Percentiles rank a stretch among this genome's conserved stretches.
These are phyloP conservation scores for Brachionus paranguensis DNA, from an alignment of 1,140 invertebrate species.

Conservation along the genomic window DNA sequence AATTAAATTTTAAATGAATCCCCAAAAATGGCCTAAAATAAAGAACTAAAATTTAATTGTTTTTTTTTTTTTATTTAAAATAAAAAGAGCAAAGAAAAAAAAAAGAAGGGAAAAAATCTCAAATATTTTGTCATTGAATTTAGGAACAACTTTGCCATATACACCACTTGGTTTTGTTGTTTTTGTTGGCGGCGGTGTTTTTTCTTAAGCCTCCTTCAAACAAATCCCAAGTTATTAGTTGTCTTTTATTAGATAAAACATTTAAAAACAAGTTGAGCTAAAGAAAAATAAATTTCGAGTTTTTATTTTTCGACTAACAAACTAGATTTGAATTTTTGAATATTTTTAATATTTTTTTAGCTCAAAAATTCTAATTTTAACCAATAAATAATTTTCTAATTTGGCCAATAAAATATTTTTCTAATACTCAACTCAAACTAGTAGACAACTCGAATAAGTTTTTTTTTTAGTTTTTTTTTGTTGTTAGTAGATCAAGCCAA, in stretches of 20 bases:
- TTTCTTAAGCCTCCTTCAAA: not conserved
- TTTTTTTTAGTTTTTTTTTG: not conserved
- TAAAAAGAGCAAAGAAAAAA: no score
- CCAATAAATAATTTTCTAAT: not conserved
- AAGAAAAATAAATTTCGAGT: not conserved
- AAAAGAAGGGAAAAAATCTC: not conserved
- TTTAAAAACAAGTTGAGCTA: slow-evolving; percentile 24
- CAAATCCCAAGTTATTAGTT: slow-evolving; percentile 1
- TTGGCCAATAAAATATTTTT: slow-evolving; percentile 8
- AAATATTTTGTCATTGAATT: not conserved
- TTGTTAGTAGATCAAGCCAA: not conserved
- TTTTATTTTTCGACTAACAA: not conserved
- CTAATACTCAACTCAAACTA: not conserved
- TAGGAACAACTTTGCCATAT: not conserved
- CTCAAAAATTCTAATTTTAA: not conserved
- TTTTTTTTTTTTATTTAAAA: not conserved
- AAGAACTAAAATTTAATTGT: not conserved
- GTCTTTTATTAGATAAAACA: slow-evolving; percentile 34
- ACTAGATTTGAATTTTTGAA: not conserved
- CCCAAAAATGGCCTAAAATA: not conserved
- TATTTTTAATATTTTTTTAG: not conserved
- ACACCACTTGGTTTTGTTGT: not conserved
- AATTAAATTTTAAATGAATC: slow-evolving; percentile 35
- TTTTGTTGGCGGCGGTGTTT: no score
- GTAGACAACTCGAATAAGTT: slow-evolving; percentile 13